These are phyloP conservation scores for Coreoperca whiteheadi DNA, from an alignment of 2,113 vertebrate genomes.

Conservation along the genomic window DNA sequence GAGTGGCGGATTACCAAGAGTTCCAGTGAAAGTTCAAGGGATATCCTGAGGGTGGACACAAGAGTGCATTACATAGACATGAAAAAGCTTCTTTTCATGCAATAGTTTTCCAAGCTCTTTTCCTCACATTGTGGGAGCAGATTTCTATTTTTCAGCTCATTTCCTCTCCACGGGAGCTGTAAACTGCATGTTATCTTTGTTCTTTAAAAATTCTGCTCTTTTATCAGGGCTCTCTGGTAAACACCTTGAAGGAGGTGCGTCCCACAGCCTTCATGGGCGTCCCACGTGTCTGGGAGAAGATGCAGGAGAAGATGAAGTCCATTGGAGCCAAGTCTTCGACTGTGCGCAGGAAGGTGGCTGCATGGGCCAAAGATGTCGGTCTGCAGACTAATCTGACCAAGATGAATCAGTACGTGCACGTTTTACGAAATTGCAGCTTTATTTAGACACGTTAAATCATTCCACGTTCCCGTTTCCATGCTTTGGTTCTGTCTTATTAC, in stretches of 20 bases:
- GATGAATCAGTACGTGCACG: constrained; percentile 86
- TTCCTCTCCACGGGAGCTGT: not conserved
- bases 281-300: constrained; percentile 96
- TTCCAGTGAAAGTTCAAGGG: not conserved
- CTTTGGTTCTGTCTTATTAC: not conserved
- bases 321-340: constrained; percentile 84
- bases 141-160: not conserved
- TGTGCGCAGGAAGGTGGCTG: constrained; percentile 85
- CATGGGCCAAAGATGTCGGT: constrained; percentile 91
- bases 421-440: not conserved
- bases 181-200: not conserved
- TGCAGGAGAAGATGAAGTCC: constrained; percentile 92
- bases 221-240: constrained; percentile 89
- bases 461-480: constrained; percentile 9
- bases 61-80: not conserved
- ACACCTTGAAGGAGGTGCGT: constrained; percentile 89
- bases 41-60: not conserved
- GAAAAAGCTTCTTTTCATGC: not conserved
- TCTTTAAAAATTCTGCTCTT: not conserved
- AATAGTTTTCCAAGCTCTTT: not conserved
- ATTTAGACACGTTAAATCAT: not conserved
- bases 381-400: constrained; percentile 87
- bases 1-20: not conserved
- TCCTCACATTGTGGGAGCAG: not conserved
- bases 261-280: constrained; percentile 94